These are phyloP conservation scores for Dorcus parallelipipedus DNA, from an alignment of 2,888 invertebrate species.

Conservation along the genomic window DNA sequence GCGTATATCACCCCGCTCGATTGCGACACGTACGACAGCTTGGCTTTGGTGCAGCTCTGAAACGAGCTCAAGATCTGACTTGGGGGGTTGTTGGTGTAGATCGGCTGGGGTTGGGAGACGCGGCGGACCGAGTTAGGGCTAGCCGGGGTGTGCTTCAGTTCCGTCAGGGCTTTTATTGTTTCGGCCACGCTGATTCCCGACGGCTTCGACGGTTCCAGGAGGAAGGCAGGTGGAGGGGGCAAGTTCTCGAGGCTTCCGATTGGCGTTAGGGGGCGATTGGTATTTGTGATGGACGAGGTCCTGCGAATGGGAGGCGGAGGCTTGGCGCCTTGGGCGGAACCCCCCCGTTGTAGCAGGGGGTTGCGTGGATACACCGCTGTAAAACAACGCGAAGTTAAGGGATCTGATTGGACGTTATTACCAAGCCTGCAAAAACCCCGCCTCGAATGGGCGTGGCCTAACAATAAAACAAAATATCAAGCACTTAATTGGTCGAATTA, in stretches of 20 bases:
- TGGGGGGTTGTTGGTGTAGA: constrained; percentile 25
- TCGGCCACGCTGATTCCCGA: constrained; percentile 71
- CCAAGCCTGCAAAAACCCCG: not conserved
- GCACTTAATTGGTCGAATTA: no score
- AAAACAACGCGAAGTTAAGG: constrained; percentile 1
- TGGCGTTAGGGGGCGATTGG: constrained; percentile 37
- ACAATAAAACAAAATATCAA: no score
- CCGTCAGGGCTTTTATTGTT: constrained; percentile 81
- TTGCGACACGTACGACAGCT: constrained; percentile 46
- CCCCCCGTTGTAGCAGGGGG: constrained; percentile 54
- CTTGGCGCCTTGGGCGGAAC: constrained; percentile 59
- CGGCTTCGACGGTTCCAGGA: constrained; percentile 55
- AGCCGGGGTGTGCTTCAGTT: constrained; percentile 81
- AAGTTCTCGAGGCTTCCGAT: constrained; percentile 55
- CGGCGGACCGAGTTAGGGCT: constrained; percentile 74
- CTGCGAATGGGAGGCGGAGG: constrained; percentile 82
- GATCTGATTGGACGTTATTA: not conserved
- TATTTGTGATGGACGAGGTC: constrained; percentile 64
- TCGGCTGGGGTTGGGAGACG: constrained; percentile 35
- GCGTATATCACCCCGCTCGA: constrained; percentile 52
- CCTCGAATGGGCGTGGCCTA: no score
- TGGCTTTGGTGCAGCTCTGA: constrained; percentile 36
- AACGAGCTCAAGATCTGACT: constrained; percentile 44
- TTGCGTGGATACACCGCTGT: constrained; percentile 40
- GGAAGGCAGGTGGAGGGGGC: constrained; percentile 75